These are phyloP conservation scores for Pseudopodoces humilis DNA, from an alignment of 2,113 vertebrate genomes.

Conservation along the genomic window DNA sequence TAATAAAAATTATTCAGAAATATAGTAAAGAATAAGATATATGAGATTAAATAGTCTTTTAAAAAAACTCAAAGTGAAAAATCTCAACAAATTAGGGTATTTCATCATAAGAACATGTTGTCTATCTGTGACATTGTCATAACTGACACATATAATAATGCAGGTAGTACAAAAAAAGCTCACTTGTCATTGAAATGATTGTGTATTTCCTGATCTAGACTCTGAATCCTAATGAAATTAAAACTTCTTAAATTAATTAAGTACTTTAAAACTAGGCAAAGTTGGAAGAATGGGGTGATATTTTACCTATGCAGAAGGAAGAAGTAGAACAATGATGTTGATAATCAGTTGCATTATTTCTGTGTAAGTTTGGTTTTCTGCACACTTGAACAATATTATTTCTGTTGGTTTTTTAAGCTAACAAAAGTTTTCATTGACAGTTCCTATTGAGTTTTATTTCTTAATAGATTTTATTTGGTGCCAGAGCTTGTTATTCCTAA, in stretches of 20 bases:
- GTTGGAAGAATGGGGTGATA: background rate
- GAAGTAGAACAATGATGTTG: background rate
- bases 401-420: background rate
- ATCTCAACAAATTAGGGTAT: background rate
- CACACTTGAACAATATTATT: background rate
- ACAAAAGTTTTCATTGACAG: background rate
- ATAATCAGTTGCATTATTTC: background rate
- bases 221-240: background rate
- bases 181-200: background rate
- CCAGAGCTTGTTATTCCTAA: background rate
- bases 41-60: background rate
- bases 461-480: background rate
- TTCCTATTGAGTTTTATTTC: background rate
- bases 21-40: background rate
- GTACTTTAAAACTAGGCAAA: background rate
- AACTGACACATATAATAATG: background rate
- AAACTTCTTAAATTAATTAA: background rate
- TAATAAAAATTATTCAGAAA: background rate
- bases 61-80: background rate
- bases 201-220: background rate
- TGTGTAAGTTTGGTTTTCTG: background rate
- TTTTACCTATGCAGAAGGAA: background rate
- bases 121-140: background rate
- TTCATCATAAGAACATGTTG: background rate
- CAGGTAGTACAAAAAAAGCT: background rate